phyloP scores from a whole-genome alignment of 2,888 invertebrate genomes.

The Napeogenes inachia region DNA sequence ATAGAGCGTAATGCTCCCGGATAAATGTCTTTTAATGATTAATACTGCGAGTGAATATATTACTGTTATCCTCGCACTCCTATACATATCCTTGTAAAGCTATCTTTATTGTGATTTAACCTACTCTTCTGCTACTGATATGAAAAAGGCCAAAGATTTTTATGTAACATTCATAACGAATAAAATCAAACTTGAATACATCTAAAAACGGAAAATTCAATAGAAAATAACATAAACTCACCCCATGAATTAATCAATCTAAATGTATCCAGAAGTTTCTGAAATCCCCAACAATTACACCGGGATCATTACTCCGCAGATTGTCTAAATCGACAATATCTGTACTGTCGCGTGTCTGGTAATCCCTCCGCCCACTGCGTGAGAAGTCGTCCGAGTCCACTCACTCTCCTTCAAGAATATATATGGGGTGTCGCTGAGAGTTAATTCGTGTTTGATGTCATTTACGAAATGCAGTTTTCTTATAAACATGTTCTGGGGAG shows the following conservation, averaged over 20 bases:
- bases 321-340: constrained; percentile 71
- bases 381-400: constrained; percentile 71
- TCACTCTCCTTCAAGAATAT: background rate
- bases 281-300: constrained; percentile 45
- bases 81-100: too few species aligned
- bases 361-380: constrained; percentile 70
- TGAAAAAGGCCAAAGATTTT: too few species aligned
- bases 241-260: constrained; percentile 37
- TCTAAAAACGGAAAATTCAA: background rate
- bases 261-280: constrained; percentile 40
- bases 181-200: background rate
- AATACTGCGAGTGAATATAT: constrained; percentile 23
- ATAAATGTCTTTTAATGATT: constrained; percentile 40
- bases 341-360: constrained; percentile 69
- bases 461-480: constrained; percentile 60
- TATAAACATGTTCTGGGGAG: constrained; percentile 18
- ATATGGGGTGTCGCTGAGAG: constrained; percentile 58
- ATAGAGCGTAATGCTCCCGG: constrained; percentile 36
- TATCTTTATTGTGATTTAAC: too few species aligned
- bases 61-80: background rate
- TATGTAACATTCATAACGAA: too few species aligned
- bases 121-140: too few species aligned
- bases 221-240: background rate
- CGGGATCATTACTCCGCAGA: constrained; percentile 58
- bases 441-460: constrained; percentile 75